Base-by-base conservation (phyloP, 1,140 invertebrate genomes). In the Portunus trituberculatus region DNA sequence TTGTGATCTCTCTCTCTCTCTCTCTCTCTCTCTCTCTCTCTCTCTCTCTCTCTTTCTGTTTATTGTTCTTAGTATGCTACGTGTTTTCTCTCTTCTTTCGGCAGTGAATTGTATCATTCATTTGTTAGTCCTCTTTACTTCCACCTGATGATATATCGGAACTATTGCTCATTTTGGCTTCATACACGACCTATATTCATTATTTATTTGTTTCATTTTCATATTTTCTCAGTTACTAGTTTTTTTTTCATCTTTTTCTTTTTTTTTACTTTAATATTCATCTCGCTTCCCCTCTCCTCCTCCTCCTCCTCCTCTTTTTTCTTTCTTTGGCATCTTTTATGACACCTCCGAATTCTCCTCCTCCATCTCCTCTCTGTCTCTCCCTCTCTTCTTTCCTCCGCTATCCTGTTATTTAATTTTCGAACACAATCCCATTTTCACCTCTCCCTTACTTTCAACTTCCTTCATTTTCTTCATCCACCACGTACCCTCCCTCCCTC, bases 1-100 rank as follows among this genome's bases (percentile, higher is more conserved):
- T 39, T 39, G 39, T 39, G 39, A 39, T 86, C 83, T 86, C 28
- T 86, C 28, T 39, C 32, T 86, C 83, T 86, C 83, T 86, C 83
- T 86, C 83, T 86, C 83, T 86, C 83, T 86, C 83, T 86, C 83
- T 86, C 83, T 86, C 83, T 86, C 83, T 86, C 83, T 86, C 83
- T 86, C 83, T 86, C 83, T 86, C 83, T 86, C 83, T 86, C 83
- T 86, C 83, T 59, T 10, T 59, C 52, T 2, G 12, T 59, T 20
- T 59, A 12, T 59, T 20, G 10, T 20, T 59, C 52, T 39, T 39
- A 39, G 6, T 39, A 39, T 39, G 6, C 39, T 39, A 1, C 39
- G 39, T 39, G 39, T 39, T 39, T 39, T 86, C 83, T 86, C 83
- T 86, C 83, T 86, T 25, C 6, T 39, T 39, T 39, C 6, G 39